phyloP scores from a whole-genome alignment of 2,113 vertebrate genomes.

The Toxotes jaculatrix region DNA sequence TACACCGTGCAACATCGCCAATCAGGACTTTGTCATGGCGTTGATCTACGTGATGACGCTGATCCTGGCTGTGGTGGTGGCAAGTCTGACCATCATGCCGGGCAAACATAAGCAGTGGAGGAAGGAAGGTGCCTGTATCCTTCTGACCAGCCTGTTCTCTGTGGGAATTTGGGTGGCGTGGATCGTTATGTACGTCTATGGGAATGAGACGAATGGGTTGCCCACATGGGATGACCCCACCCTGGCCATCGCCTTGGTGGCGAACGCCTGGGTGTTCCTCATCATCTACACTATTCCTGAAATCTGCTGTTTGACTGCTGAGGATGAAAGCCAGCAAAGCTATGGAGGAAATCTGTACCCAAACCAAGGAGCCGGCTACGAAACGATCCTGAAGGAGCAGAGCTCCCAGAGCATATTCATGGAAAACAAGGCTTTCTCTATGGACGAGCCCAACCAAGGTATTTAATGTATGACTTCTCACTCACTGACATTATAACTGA shows the following conservation, averaged over 20 bases:
- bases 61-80: slow-evolving; percentile 81
- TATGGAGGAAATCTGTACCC: slow-evolving; percentile 85
- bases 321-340: slow-evolving; percentile 67
- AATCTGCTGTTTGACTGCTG: slow-evolving; percentile 84
- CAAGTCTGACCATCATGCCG: slow-evolving; percentile 80
- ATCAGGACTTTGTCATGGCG: slow-evolving; percentile 93
- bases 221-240: slow-evolving; percentile 92
- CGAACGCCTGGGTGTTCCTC: slow-evolving; percentile 90
- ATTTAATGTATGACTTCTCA: slow-evolving; percentile 26
- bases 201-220: slow-evolving; percentile 77
- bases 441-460: slow-evolving; percentile 93
- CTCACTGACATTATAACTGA: background rate
- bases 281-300: slow-evolving; percentile 90
- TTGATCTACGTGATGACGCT: slow-evolving; percentile 94
- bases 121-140: slow-evolving; percentile 83
- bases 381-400: slow-evolving; percentile 94
- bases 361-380: slow-evolving; percentile 88
- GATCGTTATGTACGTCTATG: slow-evolving; percentile 93
- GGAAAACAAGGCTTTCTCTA: slow-evolving; percentile 96
- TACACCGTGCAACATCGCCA: slow-evolving; percentile 85
- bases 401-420: slow-evolving; percentile 90
- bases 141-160: slow-evolving; percentile 85
- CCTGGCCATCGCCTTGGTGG: slow-evolving; percentile 90
- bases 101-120: slow-evolving; percentile 88
- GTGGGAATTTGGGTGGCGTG: slow-evolving; percentile 92